Evolutionary conservation across 2,888 invertebrate species (phyloP).

Genomic region (Dynastes tityus): DNA sequence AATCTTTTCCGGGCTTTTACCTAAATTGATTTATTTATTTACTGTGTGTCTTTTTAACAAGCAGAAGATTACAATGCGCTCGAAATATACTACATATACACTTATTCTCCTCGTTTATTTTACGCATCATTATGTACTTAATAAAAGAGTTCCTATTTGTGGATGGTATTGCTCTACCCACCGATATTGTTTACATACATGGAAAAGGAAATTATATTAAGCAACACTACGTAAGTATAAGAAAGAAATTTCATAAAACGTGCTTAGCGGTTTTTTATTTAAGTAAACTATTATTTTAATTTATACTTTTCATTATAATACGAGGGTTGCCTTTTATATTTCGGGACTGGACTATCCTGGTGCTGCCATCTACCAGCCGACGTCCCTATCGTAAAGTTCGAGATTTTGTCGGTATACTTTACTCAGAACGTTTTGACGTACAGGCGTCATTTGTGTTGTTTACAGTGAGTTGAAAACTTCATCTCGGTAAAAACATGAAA

Average conservation of each 20-base stretch:
- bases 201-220: constrained; percentile 67
- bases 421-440: too few relatives aligned
- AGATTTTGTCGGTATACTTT: too few relatives aligned
- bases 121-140: constrained; percentile 75
- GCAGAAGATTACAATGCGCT: constrained; percentile 77
- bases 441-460: too few relatives aligned
- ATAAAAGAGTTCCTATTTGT: constrained; percentile 75
- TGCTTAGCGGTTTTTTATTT: too few relatives aligned
- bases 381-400: too few relatives aligned
- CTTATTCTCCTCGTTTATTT: constrained; percentile 78
- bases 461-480: too few relatives aligned
- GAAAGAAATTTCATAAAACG: not conserved
- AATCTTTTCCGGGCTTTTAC: constrained; percentile 54
- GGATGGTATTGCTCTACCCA: constrained; percentile 70
- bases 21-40: constrained; percentile 27
- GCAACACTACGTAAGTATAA: constrained; percentile 66
- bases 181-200: constrained; percentile 67
- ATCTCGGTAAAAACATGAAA: too few relatives aligned
- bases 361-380: too few relatives aligned
- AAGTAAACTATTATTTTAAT: too few relatives aligned
- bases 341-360: too few relatives aligned
- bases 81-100: constrained; percentile 79
- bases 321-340: too few relatives aligned
- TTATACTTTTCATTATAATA: too few relatives aligned
- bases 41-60: constrained; percentile 53